A percentile compares a stretch with the other conserved stretches of the same genome.
phyloP scores from a whole-genome alignment of 2,113 vertebrate genomes.

The Indicator maculatus region DNA sequence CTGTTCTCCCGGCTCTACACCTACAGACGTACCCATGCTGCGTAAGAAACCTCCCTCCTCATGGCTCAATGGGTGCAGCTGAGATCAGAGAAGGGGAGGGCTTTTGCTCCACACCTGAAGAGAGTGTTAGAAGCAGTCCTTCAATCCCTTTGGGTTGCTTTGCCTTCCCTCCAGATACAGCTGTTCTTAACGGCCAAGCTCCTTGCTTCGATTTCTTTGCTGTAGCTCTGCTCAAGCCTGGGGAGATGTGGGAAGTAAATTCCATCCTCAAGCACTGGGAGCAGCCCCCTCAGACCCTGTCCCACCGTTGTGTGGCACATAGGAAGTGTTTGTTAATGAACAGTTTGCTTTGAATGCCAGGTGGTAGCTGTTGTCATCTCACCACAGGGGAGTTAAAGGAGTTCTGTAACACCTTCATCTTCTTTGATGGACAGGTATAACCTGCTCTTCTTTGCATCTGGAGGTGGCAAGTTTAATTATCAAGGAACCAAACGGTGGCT shows the following conservation, averaged over 20 bases:
- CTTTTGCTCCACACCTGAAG: background rate
- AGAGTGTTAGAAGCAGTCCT: background rate
- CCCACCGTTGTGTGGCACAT: background rate
- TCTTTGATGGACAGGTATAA: constrained; percentile 85
- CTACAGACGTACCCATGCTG: constrained; percentile 96
- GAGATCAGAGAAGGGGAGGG: too few species aligned
- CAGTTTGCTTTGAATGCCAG: background rate
- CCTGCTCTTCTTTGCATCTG: constrained; percentile 94
- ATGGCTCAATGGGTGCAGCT: background rate
- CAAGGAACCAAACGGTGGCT: constrained; percentile 98
- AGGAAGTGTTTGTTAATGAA: background rate
- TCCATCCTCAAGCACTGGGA: background rate
- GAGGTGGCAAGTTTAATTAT: constrained; percentile 98
- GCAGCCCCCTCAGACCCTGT: background rate
- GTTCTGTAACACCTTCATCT: background rate
- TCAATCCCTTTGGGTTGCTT: background rate
- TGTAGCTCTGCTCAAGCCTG: background rate
- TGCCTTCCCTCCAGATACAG: background rate
- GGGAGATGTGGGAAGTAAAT: background rate
- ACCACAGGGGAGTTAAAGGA: background rate
- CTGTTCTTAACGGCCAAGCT: background rate
- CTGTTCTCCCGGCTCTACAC: constrained; percentile 97
- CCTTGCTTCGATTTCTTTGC: background rate
- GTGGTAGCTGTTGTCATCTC: background rate
- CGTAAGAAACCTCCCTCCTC: constrained; percentile 71